Evolutionary conservation across 2,888 invertebrate species (phyloP), one percentile per base, ranked within the genome.

Genomic region (Andrena flavipes): DNA sequence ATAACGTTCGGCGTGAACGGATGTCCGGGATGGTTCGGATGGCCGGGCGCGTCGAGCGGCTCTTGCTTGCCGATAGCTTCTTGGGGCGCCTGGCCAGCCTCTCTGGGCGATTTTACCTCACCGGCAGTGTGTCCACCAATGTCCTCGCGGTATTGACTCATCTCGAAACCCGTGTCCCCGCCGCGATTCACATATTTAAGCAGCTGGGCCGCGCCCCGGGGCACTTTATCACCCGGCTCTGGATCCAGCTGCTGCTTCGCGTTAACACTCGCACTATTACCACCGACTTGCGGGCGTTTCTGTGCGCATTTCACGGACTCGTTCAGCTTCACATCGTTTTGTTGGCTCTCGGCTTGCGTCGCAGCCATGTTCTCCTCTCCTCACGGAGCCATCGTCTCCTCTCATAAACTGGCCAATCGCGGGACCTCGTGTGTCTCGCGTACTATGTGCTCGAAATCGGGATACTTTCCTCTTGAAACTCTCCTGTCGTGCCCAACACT

Each of bases 311-410:
- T 89, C 88, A 89, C 89, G 88, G 90, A 90, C 89, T 92, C 92
- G 90, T 90, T 93, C 87, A 90, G 89, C 90, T 93, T 93, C 90
- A 93, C 93, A 95, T 97, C 96, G 95, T 96, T 96, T 95, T 96
- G 96, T 95, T 96, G 96, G 95, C 96, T 96, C 96, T 97, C 97
- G 95, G 97, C 96, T 96, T 96, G 96, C 96, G 97, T 97, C 96
- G 97, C 96, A 96, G 97, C 97, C 97, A 97, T 97, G 96, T 96
- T 96, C 92, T 91, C 74, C 85, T 88, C 89, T 91, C 91, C 91
- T 92, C 92, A 92, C 91, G 92, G 91, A 90, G 91, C 91, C 91
- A 92, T 91, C 91, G 89, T 89, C 56, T 56, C 90, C 90, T 90
- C 86, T 89, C 90, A 84, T 90, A 89, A 90, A 90, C 89, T 91